These are phyloP conservation scores for Andrena hattorfiana DNA, from an alignment of 2,888 invertebrate species.

Conservation along the genomic window DNA sequence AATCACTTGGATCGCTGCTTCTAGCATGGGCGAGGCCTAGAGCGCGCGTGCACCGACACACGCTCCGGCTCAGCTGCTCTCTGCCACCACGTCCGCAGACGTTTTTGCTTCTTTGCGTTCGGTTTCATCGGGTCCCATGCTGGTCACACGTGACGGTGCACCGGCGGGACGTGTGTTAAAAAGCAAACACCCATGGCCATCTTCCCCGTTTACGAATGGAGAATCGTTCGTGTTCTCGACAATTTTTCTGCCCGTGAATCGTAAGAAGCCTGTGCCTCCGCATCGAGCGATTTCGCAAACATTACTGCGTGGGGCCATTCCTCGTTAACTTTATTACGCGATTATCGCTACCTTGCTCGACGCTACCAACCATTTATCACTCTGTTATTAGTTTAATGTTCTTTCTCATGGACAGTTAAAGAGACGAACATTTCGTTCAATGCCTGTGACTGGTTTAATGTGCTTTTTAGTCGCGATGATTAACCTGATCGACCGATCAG, in stretches of 20 bases:
- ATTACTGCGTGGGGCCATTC: not conserved
- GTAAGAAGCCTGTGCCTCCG: not conserved
- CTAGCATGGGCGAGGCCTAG: conserved; percentile 67
- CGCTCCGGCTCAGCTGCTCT: not conserved
- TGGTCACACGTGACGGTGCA: conserved; percentile 44
- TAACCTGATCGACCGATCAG: not conserved
- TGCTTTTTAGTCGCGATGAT: not conserved
- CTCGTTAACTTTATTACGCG: not conserved
- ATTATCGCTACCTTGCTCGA: not conserved
- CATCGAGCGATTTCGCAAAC: not conserved
- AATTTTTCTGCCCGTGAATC: not conserved
- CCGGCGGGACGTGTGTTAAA: conserved; percentile 3
- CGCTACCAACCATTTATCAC: not conserved
- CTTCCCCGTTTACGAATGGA: not conserved
- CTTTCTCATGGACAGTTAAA: conserved; percentile 2
- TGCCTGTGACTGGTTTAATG: not conserved
- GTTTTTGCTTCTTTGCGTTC: conserved; percentile 50
- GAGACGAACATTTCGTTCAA: conserved; percentile 1
- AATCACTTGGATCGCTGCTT: conserved; percentile 52
- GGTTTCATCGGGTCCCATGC: conserved; percentile 59
- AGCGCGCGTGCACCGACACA: conserved; percentile 43
- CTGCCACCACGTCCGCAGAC: conserved; percentile 33
- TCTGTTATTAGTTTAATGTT: not conserved
- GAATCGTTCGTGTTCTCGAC: not conserved
- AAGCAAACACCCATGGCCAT: not conserved